These are phyloP conservation scores for Caenorhabditis sp. DNA, from an alignment of 2,888 invertebrate species.

Conservation along the genomic window DNA sequence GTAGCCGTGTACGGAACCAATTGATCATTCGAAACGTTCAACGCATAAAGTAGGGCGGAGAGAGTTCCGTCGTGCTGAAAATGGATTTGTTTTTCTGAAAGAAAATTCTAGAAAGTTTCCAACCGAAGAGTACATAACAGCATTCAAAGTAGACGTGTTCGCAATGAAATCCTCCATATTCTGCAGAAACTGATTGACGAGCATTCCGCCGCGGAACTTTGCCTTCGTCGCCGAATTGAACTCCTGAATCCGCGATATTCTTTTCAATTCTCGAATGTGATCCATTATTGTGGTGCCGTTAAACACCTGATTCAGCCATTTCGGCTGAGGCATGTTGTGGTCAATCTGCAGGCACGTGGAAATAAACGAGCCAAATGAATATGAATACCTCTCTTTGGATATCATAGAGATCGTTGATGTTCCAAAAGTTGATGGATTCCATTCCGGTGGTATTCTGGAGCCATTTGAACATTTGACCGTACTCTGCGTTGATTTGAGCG, in stretches of 20 bases:
- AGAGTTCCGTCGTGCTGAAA: conserved; percentile 66
- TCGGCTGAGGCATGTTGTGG: conserved; percentile 58
- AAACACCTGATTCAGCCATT: conserved; percentile 55
- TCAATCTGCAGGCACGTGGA: conserved; percentile 34
- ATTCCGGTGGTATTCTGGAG: conserved; percentile 56
- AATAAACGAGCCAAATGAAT: neutral
- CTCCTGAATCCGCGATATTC: conserved; percentile 45
- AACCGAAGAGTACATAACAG: conserved; percentile 61
- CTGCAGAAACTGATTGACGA: conserved; percentile 46
- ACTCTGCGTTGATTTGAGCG: conserved; percentile 27
- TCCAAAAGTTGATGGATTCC: conserved; percentile 49
- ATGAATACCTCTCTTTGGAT: conserved; percentile 67
- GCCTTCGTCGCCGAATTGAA: conserved; percentile 59
- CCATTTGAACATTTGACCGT: conserved; percentile 45
- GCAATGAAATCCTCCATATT: conserved; percentile 46
- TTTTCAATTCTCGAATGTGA: conserved; percentile 57
- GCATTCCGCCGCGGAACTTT: conserved; percentile 40
- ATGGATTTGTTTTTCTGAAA: neutral
- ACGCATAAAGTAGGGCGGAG: conserved; percentile 49
- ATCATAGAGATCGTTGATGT: conserved; percentile 63
- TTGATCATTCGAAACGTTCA: conserved; percentile 62
- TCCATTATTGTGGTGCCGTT: conserved; percentile 57
- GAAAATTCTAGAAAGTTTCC: too few relatives aligned
- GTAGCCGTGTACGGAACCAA: conserved; percentile 63
- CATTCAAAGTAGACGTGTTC: conserved; percentile 33